These are phyloP conservation scores for Trichogramma evanescens DNA, from an alignment of 2,888 invertebrate genomes.

Conservation along the genomic window DNA sequence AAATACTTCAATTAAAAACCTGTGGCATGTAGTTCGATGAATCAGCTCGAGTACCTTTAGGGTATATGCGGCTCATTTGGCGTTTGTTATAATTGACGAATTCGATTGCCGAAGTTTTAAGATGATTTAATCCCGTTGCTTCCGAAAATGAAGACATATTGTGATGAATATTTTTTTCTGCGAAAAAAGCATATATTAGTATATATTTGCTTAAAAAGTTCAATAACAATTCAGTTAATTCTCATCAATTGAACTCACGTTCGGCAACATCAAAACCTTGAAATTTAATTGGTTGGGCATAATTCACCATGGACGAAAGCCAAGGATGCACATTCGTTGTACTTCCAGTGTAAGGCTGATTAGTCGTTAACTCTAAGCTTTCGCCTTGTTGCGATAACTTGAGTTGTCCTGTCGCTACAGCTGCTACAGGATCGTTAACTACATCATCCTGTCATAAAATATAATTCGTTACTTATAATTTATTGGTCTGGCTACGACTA, in stretches of 20 bases:
- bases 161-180: conserved; percentile 91
- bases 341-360: conserved; percentile 86
- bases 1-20: conserved; percentile 28
- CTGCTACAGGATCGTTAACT: conserved; percentile 42
- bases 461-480: neutral
- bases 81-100: conserved; percentile 99
- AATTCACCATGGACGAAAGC: conserved; percentile 98
- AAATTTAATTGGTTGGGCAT: conserved; percentile 99
- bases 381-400: conserved; percentile 46
- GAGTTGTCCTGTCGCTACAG: conserved; percentile 38
- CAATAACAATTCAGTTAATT: conserved; percentile 12
- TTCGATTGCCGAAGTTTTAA: conserved; percentile 94
- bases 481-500: neutral
- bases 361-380: conserved; percentile 51
- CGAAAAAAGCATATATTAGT: conserved; percentile 30
- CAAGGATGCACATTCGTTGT: conserved; percentile 99
- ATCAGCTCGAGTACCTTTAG: conserved; percentile 96
- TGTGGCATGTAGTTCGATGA: conserved; percentile 99
- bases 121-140: conserved; percentile 89
- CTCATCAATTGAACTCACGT: conserved; percentile 55
- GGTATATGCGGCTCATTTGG: conserved; percentile 98
- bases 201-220: neutral
- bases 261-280: conserved; percentile 95
- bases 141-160: conserved; percentile 99
- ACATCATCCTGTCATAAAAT: conserved; percentile 25